Percentiles rank a stretch among this genome's conserved stretches.
These are phyloP conservation scores for Himalopsyche japonica DNA, from an alignment of 2,888 invertebrate species.

Conservation along the genomic window DNA sequence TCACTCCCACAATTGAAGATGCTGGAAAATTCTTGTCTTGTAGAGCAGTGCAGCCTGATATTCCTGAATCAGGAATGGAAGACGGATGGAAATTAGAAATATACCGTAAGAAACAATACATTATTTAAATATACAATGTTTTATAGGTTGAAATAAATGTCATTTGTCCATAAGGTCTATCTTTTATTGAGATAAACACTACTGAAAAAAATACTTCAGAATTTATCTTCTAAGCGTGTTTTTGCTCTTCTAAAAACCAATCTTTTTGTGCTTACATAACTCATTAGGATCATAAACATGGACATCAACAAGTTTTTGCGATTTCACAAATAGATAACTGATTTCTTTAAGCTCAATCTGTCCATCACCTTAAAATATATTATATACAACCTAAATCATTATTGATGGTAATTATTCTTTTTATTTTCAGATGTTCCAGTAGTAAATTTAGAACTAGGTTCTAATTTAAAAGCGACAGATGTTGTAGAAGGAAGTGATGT, in stretches of 20 bases:
- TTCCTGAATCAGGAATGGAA: slow-evolving; percentile 61
- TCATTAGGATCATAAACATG: no score
- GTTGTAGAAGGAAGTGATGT: slow-evolving; percentile 82
- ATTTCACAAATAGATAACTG: no score
- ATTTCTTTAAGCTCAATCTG: no score
- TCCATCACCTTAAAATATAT: no score
- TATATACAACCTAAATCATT: neutral
- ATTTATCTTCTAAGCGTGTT: no score
- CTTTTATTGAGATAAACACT: no score
- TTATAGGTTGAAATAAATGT: no score
- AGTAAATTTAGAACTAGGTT: slow-evolving; percentile 72
- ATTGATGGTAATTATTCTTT: neutral
- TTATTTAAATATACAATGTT: neutral
- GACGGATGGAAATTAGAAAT: slow-evolving; percentile 71
- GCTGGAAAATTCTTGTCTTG: slow-evolving; percentile 60
- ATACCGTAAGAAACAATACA: slow-evolving; percentile 61
- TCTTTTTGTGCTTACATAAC: no score
- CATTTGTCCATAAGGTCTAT: no score
- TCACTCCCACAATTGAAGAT: slow-evolving; percentile 67
- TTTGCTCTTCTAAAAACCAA: no score
- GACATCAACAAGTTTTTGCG: no score
- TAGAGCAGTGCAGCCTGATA: slow-evolving; percentile 52
- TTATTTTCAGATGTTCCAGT: slow-evolving; percentile 67
- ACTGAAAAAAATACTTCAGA: no score
- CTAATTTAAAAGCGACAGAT: slow-evolving; percentile 71